Base-by-base conservation (phyloP, 2,113 vertebrate species). In the Nannospalax galili region DNA sequence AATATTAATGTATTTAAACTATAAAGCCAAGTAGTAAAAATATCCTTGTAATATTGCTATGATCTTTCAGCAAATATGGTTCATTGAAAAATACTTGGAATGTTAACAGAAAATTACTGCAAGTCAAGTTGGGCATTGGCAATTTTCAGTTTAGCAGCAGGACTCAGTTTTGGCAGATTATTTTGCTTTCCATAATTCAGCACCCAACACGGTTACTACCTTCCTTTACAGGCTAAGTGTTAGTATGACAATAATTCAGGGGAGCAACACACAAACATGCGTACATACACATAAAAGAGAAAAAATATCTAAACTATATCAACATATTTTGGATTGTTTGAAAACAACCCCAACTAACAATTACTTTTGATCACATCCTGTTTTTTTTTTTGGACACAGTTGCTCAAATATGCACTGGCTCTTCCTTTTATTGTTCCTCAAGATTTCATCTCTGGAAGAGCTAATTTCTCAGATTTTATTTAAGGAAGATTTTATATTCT, bases 21-120 rank as follows among this genome's bases (percentile, higher is more conserved):
- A 0, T n/a, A 84, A 90, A 75, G 12, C 30, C 72, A 96, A 62
- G 30, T 67, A 58, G 72, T 82, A 89, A 73, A 72, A 8, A 75
- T 70, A 89, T 58, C 42, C 80, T 75, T 84, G 88, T 7, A 16
- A 94, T 72, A 52, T 70, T 90, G 92, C 56, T 88, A 58, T 32
- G 48, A 65, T 92, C 52, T 94, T 85, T 88, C 45, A 92, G 24
- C 92, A 97, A 80, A 79, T 90, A 62, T 9, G 40, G 69, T 70
- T 92, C 35, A 65, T 73, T 90, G 65, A 28, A 84, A 92, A 87
- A 82, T 81, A 69, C 84, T 7, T 87, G 37, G 64, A 52, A 1
- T 56, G 56, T 64, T 42, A 62, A 42, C 52, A 90, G 88, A 80
- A 77, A 69, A 79, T 28, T 28, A 69, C 42, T 42, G 37, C 20